phyloP scores from a whole-genome alignment of 2,113 vertebrate genomes.

The Chaetodon trifascialis region DNA sequence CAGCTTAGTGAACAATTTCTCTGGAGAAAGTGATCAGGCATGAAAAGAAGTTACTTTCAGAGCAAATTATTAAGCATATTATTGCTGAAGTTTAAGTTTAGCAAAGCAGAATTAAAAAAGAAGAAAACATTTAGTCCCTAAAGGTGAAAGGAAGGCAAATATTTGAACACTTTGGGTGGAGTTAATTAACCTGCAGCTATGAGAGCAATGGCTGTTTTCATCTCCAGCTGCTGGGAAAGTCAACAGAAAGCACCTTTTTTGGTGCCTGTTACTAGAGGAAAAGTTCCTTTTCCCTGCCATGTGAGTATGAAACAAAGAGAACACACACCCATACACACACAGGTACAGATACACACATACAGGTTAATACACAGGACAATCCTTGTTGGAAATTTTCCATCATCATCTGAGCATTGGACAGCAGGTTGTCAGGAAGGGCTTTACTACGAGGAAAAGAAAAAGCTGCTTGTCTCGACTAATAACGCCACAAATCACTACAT shows the following conservation, averaged over 20 bases:
- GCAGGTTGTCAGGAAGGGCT: constrained; percentile 22
- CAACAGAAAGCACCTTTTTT: not conserved
- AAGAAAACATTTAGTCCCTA: not conserved
- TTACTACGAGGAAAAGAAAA: constrained; percentile 46
- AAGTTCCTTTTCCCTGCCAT: not conserved
- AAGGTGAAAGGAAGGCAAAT: not conserved
- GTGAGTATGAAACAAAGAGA: not conserved
- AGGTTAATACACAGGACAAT: not conserved
- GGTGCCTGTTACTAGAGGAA: not conserved
- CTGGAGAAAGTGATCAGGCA: not conserved
- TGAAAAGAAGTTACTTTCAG: not conserved
- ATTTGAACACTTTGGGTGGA: not conserved
- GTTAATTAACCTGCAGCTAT: not conserved
- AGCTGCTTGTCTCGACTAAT: constrained; percentile 36
- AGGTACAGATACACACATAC: not conserved
- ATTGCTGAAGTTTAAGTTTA: not conserved
- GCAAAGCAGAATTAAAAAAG: not conserved
- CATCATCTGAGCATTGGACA: constrained; percentile 20
- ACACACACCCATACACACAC: not conserved
- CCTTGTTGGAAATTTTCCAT: not conserved
- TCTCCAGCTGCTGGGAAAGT: not conserved
- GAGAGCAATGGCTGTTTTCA: constrained; percentile 3
- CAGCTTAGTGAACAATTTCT: not conserved
- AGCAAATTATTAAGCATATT: too few species aligned
- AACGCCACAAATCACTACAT: constrained; percentile 37